Base-by-base conservation (phyloP, 2,888 invertebrate genomes). In the Loripinus fragilis region DNA sequence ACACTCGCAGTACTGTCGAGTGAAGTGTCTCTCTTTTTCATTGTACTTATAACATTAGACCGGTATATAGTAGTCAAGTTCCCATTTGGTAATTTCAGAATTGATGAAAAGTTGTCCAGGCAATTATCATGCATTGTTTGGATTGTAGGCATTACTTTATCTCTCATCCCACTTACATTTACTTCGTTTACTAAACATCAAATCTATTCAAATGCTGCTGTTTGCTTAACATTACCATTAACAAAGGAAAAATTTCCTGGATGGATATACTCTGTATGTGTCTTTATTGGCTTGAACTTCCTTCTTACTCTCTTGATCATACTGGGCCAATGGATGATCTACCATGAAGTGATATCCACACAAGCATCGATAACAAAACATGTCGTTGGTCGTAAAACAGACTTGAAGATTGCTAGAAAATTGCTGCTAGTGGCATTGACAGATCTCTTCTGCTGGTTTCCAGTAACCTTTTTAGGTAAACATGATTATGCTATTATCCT, bases 41-140 rank as follows among this genome's bases (percentile, higher is more conserved):
- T 95, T n/a, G 94, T 95, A 0, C 86, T 95, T 77, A 95, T 96
- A 76, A n/a, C n/a, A n/a, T n/a, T n/a, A n/a, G n/a, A n/a, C n/a
- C n/a, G n/a, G n/a, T n/a, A n/a, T n/a, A n/a, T n/a, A n/a, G n/a
- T n/a, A n/a, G n/a, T n/a, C n/a, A n/a, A n/a, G n/a, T n/a, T n/a
- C n/a, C n/a, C n/a, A 95, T 20, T 55, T 25, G 55, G 55, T 12
- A 28, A 55, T 28, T 12, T 12, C 5, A 25, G 55, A 8, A 3
- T 55, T 7, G 28, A 25, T 28, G 20, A 20, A 55, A 25, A 25
- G 3, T 7, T 55, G 55, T 7, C 23, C 8, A 7, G 23, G 20
- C 28, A 25, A 5, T 25, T 28, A 5, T 28, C 5, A 20, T 28
- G n/a, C 12, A 28, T 25, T 1, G 3, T 20, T 17, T 55, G 55